Base-by-base conservation (phyloP, 2,113 vertebrate species). In the Pterocles orientalis region DNA sequence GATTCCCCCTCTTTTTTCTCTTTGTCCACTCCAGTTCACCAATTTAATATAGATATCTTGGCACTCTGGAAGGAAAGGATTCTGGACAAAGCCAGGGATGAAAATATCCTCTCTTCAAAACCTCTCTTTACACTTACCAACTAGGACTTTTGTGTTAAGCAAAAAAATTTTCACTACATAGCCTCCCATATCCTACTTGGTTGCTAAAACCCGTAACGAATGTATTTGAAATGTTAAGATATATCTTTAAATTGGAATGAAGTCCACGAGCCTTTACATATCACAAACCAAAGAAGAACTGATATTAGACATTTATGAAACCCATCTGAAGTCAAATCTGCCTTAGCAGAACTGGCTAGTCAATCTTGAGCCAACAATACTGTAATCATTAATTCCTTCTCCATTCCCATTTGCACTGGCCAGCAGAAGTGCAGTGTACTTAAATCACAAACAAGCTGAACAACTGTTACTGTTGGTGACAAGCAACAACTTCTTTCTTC, bases 341-440 rank as follows among this genome's bases (percentile, higher is more conserved):
- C 41, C 10, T 89, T 36, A 62, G 58, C 17, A 88, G 45, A 88
- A 61, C 25, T 69, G 36, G 20, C 41, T 77, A 54, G 10, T 66
- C 43, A 88, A 86, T 18, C 51, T 86, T 0, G 0, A 80, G 73
- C 36, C 75, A 73, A 21, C 18, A 65, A 56, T 36, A 34, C 12
- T 25, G 18, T 61, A 79, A 53, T 33, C 47, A 45, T 43, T 92
- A 65, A 90, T 53, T 93, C 50, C 47, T 83, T 88, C 66, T 90
- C 48, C 28, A 66, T 86, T 92, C 50, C 1, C 0, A 80, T 51
- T 73, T 64, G 12, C 33, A 39, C 6, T 33, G 61, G 39, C 18
- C 70, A 88, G 48, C 1, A 0, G 0, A 90, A 91, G 16, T 3
- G 3, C 66, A 68, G 11, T 2, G 6, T 43, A 80, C 23, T 39